Percentiles rank a stretch among this genome's conserved stretches.
Conservation (phyloP, 2,888 invertebrate species). For the Siphonodentalium dalli region DNA sequence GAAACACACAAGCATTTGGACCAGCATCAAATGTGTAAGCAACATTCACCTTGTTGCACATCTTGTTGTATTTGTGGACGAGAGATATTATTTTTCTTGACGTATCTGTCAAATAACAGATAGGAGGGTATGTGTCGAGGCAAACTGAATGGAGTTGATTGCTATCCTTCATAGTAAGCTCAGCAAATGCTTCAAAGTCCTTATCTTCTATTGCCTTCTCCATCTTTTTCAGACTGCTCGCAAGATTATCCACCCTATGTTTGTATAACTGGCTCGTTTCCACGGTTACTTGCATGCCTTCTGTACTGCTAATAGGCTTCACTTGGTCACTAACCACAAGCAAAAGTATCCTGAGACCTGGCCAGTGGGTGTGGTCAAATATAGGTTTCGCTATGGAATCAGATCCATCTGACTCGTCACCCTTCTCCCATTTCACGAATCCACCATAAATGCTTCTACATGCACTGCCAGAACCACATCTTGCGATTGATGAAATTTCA, state of each 20-base stretch:
- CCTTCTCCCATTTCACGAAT: slow-evolving; percentile 89
- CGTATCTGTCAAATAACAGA: slow-evolving; percentile 87
- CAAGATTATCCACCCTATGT: slow-evolving; percentile 79
- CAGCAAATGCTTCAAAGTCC: slow-evolving; percentile 86
- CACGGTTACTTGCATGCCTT: slow-evolving; percentile 84
- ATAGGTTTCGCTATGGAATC: slow-evolving; percentile 68
- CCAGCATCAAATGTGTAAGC: slow-evolving; percentile 99
- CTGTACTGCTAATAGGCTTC: slow-evolving; percentile 86
- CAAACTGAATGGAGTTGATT: slow-evolving; percentile 96
- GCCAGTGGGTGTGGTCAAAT: slow-evolving; percentile 81
- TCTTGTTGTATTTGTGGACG: slow-evolving; percentile 83
- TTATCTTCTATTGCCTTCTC: slow-evolving; percentile 72
- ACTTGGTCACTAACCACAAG: slow-evolving; percentile 82
- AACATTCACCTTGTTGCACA: slow-evolving; percentile 72
- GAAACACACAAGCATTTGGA: slow-evolving; percentile 91
- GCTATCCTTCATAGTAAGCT: slow-evolving; percentile 94
- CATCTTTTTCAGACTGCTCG: slow-evolving; percentile 74
- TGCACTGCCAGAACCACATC: slow-evolving; percentile 89
- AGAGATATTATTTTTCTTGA: slow-evolving; percentile 82
- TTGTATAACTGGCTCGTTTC: slow-evolving; percentile 84
- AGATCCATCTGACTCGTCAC: slow-evolving; percentile 45
- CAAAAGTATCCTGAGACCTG: slow-evolving; percentile 86
- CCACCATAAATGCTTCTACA: slow-evolving; percentile 94
- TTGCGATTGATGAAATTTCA: slow-evolving; percentile 69
- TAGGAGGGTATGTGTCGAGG: slow-evolving; percentile 92